Evolutionary conservation across 1,140 invertebrate species (phyloP), one percentile per base, ranked within the genome.

Genomic region (Drosophila azteca): DNA sequence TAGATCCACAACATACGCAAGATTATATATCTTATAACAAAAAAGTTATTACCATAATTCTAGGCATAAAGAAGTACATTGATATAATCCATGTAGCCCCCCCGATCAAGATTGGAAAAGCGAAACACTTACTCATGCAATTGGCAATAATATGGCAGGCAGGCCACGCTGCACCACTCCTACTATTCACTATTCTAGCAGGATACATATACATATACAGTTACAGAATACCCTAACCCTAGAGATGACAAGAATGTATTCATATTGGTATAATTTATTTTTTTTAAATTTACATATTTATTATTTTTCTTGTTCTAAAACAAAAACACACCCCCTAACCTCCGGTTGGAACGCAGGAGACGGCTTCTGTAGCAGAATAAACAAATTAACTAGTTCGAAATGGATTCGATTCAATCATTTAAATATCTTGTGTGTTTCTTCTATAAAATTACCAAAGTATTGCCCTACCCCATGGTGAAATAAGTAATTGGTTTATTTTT

Each of bases 31-130:
- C 17, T 20, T 20, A 20, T 20, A 87, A 75, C 70, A 64, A 69
- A 78, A 82, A 76, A 79, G 83, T 87, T 87, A 87, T 88, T 85
- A 82, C 72, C 69, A 45, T 88, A 88, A 60, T 75, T 50, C n/a
- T 87, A 88, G 79, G 83, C 83, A 59, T 74, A 63, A 72, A 72
- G 50, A 72, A 65, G 58, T 45, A 75, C 78, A 85, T 78, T 85
- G 82, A 85, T 85, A 85, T 87, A 87, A 87, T 78, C 83, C 69
- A 63, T 71, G 72, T 66, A 77, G 76, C 13, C 35, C 35, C 35
- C 69, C 68, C 52, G 69, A 52, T 53, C 44, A 22, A 48, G 45
- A 57, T 53, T 62, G 64, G 29, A 62, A 52, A 60, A 62, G 50
- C 68, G 67, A 64, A 46, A 4, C 11, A 39, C 35, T 39, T 53